A percentile compares a stretch with the other conserved stretches of the same genome.
Conservation (phyloP, 2,113 vertebrate genomes). For the Oncorhynchus nerka region DNA sequence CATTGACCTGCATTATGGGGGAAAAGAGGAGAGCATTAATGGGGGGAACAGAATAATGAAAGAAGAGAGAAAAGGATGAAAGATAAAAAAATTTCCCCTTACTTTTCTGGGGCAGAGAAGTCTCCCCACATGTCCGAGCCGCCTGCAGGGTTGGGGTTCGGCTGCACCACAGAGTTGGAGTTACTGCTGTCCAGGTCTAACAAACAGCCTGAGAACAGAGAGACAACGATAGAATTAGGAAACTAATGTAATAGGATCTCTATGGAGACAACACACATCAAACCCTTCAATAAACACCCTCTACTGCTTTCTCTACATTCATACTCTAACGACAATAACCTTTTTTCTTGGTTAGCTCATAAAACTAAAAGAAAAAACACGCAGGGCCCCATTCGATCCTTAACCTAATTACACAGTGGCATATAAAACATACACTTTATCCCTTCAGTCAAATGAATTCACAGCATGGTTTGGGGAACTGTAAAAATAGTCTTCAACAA, state of each 20-base stretch:
- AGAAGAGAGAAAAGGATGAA: background rate
- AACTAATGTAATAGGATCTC: too few relatives aligned
- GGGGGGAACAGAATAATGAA: background rate
- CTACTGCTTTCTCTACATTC: too few relatives aligned
- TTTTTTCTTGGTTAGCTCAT: background rate
- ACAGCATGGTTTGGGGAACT: too few relatives aligned
- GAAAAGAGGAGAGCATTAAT: background rate
- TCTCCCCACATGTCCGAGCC: conserved; percentile 89
- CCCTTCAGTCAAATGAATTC: too few relatives aligned
- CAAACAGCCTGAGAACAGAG: conserved; percentile 58
- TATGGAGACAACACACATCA: background rate
- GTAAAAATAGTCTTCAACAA: background rate
- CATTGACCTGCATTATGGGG: conserved; percentile 20
- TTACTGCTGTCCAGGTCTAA: conserved; percentile 71
- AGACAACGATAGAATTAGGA: too few relatives aligned
- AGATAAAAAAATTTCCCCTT: conserved; percentile 42
- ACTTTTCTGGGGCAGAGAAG: conserved; percentile 88
- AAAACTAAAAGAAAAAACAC: background rate
- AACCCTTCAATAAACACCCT: background rate
- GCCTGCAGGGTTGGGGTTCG: conserved; percentile 41
- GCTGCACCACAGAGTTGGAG: conserved; percentile 60
- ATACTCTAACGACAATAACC: background rate
- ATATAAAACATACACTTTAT: too few relatives aligned
- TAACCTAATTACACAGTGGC: background rate
- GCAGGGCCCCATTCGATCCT: background rate